Evolutionary conservation across 2,113 vertebrate species (phyloP).

Genomic region (Sebastes fasciatus): DNA sequence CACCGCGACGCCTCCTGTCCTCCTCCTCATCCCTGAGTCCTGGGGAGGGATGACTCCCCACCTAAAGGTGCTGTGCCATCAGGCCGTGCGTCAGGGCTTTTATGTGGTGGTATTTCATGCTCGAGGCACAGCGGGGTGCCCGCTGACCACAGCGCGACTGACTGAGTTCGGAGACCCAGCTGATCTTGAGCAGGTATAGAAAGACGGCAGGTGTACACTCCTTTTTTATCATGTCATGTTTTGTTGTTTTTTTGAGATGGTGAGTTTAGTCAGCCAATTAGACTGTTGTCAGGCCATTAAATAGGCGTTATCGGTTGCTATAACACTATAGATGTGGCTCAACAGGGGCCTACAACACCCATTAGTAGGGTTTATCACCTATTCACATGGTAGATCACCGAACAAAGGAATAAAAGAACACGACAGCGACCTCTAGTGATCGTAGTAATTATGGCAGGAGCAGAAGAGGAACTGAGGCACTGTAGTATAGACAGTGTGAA

Average conservation of each 20-base stretch:
- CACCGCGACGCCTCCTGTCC: conserved; percentile 70
- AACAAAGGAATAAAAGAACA: too few relatives aligned
- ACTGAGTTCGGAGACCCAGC: conserved; percentile 88
- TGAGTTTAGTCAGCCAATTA: not conserved
- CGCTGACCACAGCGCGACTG: conserved; percentile 82
- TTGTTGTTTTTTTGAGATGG: not conserved
- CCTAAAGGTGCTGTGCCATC: conserved; percentile 82
- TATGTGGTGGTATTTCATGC: conserved; percentile 86
- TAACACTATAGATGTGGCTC: too few relatives aligned
- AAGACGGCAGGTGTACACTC: not conserved
- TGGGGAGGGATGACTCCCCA: conserved; percentile 85
- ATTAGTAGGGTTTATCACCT: too few relatives aligned
- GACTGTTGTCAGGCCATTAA: not conserved
- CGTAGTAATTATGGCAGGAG: too few relatives aligned
- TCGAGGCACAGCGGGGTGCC: conserved; percentile 85
- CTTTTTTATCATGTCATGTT: not conserved
- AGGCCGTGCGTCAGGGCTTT: conserved; percentile 85
- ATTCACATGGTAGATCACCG: too few relatives aligned
- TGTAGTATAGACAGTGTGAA: too few relatives aligned
- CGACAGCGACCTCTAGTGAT: too few relatives aligned
- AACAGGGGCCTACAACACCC: too few relatives aligned
- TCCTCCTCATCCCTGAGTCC: conserved; percentile 88
- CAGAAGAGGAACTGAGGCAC: too few relatives aligned
- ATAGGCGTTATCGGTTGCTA: too few relatives aligned
- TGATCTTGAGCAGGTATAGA: conserved; percentile 84